Percentiles rank a stretch among this genome's conserved stretches.
These are phyloP conservation scores for Galeopsomyia nigrocyanea DNA, from an alignment of 2,888 invertebrate species.

Conservation along the genomic window DNA sequence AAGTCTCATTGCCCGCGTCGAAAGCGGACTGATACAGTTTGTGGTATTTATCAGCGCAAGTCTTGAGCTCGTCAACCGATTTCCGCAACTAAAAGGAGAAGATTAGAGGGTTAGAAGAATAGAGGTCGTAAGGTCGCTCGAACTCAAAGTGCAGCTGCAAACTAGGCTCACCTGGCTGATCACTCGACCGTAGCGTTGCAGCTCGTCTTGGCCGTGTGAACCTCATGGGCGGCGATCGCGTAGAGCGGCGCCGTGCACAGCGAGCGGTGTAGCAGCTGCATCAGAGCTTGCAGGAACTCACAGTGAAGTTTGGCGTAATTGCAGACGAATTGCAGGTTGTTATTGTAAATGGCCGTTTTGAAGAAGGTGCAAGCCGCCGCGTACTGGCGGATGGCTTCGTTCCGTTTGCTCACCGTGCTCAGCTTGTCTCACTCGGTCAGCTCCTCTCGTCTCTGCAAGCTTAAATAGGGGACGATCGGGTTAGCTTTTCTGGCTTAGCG, in stretches of 20 bases:
- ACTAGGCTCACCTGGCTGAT: slow-evolving; percentile 77
- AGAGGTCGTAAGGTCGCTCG: not conserved
- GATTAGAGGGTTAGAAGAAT: too few relatives aligned
- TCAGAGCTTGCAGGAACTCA: slow-evolving; percentile 78
- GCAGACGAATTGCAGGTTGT: slow-evolving; percentile 79
- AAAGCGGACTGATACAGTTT: slow-evolving; percentile 86
- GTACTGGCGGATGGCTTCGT: slow-evolving; percentile 63
- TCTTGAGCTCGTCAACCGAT: slow-evolving; percentile 80
- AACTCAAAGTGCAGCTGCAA: not conserved
- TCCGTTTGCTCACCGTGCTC: slow-evolving; percentile 62
- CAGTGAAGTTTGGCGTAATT: slow-evolving; percentile 84
- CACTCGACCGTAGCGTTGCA: slow-evolving; percentile 84
- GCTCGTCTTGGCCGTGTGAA: slow-evolving; percentile 84
- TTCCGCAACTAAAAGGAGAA: slow-evolving; percentile 76
- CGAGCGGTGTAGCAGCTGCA: slow-evolving; percentile 76
- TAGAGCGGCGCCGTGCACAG: slow-evolving; percentile 93
- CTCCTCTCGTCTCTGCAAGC: slow-evolving; percentile 36
- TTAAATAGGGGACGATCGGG: not conserved
- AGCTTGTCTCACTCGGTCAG: slow-evolving; percentile 47
- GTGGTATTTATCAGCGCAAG: slow-evolving; percentile 81
- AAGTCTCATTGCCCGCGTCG: slow-evolving; percentile 60
- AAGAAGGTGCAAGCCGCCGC: slow-evolving; percentile 67
- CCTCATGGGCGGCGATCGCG: slow-evolving; percentile 88
- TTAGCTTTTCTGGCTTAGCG: too few relatives aligned
- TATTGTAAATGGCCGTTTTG: slow-evolving; percentile 78